Conservation (phyloP, 2,113 vertebrate species). For the Nestor notabilis region DNA sequence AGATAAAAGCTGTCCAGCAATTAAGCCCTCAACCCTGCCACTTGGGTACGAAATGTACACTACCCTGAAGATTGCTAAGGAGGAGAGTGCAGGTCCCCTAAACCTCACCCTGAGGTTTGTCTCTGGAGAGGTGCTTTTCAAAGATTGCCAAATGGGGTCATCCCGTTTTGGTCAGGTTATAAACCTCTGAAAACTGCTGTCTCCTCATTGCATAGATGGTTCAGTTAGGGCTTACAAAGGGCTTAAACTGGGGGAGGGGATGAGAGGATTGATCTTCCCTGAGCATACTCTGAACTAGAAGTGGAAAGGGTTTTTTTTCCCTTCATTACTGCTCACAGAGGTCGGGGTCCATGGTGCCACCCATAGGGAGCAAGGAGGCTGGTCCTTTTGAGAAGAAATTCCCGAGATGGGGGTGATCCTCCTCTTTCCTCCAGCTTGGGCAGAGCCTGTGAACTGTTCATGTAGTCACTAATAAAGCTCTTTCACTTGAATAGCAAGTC, state of each 20-base stretch:
- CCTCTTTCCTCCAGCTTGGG: neutral
- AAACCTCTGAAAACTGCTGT: neutral
- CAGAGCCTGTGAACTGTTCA: neutral
- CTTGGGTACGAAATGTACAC: neutral
- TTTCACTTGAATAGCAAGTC: neutral
- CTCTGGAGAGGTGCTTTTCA: neutral
- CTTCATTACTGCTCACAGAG: neutral
- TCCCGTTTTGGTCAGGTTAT: neutral
- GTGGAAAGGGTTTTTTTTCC: neutral
- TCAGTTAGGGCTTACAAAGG: neutral
- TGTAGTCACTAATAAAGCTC: neutral
- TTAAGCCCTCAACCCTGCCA: neutral
- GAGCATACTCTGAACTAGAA: neutral
- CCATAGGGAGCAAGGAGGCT: neutral
- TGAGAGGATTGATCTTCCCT: accelerated
- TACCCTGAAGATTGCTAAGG: neutral
- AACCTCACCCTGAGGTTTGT: neutral
- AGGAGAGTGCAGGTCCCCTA: neutral
- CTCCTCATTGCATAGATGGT: neutral
- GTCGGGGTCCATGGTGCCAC: neutral
- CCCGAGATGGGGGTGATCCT: neutral
- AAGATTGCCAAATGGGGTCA: neutral
- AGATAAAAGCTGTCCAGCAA: neutral
- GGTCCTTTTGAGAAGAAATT: neutral
- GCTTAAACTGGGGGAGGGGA: neutral